These are phyloP conservation scores for Atlantisia rogersi DNA, from an alignment of 2,113 vertebrate genomes.

Conservation along the genomic window DNA sequence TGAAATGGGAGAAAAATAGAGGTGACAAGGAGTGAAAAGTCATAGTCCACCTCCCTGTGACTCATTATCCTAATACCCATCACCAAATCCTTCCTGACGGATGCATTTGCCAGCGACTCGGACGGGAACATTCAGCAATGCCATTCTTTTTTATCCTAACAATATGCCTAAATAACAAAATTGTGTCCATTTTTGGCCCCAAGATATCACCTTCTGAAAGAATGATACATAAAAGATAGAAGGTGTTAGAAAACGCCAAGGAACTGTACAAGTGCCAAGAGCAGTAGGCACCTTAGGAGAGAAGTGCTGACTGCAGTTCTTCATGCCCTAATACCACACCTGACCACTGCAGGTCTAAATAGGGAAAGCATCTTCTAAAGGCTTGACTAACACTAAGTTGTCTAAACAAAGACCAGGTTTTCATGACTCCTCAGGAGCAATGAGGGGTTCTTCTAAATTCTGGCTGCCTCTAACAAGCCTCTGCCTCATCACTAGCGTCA, in stretches of 20 bases:
- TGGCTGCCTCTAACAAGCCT: background rate
- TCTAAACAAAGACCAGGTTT: background rate
- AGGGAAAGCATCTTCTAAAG: background rate
- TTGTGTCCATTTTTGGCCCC: background rate
- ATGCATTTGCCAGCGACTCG: background rate
- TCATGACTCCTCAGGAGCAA: background rate
- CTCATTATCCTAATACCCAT: background rate
- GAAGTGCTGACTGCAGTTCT: background rate
- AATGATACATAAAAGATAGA: background rate
- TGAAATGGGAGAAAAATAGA: background rate
- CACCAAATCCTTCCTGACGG: background rate
- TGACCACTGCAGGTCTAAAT: background rate
- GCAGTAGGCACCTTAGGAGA: background rate
- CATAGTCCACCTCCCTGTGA: background rate
- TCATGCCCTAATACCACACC: background rate
- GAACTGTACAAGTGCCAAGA: background rate
- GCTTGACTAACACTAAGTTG: background rate
- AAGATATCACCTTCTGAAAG: background rate
- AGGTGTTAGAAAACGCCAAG: background rate
- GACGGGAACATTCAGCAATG: background rate
- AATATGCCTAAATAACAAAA: background rate
- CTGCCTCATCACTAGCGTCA: background rate
- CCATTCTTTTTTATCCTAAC: background rate
- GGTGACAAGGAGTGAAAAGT: background rate
- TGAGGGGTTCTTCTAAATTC: background rate